Evolutionary conservation across 2,113 vertebrate genomes (phyloP), one percentile per base, ranked within the genome.

Genomic region (Anoplopoma fimbria): DNA sequence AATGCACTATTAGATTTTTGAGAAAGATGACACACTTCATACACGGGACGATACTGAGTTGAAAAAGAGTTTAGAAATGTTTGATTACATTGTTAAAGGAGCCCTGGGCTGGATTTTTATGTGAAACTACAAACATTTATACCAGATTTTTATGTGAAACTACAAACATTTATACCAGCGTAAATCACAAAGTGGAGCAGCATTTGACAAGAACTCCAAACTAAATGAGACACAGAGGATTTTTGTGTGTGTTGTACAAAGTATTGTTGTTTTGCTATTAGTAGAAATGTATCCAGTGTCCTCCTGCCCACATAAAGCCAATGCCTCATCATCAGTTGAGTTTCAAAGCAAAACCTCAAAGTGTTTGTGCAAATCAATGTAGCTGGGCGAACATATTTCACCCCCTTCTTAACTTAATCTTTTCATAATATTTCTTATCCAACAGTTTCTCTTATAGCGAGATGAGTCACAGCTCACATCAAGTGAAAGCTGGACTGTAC

Each of bases 11-110:
- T 49, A 0, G 4, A 82, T 64, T 25, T 60, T 29, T 67, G 25
- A 47, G 60, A 57, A 42, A 53, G 23, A 84, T 45, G 6, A 69
- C 19, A 12, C 21, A 4, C 67, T 65, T 74, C 33, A 65, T 4
- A 36, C 55, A 29, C 42, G 15, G 72, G 40, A 74, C 53, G 36
- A 61, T 23, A 1, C n/a, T 47, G 49, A 14, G 55, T 2, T 6
- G 55, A 29, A 13, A 15, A 58, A 29, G 57, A 45, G 67, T 51
- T 87, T 34, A 83, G 72, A 77, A 62, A 65, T 68, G 38, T 77
- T 82, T 77, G 69, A 81, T 68, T 70, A 34, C 38, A n/a, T 71
- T 40, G 23, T 81, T 69, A 80, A 75, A 81, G 64, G 25, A 49
- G 70, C 57, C 38, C 60, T 68, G 34, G 33, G 47, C 6, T 4